These are phyloP conservation scores for Pristionchus entomophagus DNA, from an alignment of 2,888 invertebrate species.

Conservation along the genomic window DNA sequence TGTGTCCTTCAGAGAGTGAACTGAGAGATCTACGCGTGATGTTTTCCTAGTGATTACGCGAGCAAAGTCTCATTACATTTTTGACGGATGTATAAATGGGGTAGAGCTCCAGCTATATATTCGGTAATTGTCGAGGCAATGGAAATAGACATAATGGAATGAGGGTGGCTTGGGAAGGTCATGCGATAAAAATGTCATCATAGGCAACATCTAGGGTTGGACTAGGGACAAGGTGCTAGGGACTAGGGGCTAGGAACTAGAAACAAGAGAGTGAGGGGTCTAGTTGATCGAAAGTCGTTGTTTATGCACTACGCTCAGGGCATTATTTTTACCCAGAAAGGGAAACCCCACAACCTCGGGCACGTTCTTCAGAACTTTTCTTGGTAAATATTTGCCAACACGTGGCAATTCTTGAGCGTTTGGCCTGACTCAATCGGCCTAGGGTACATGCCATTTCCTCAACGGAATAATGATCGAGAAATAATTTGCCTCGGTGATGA, in stretches of 20 bases:
- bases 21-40: background rate
- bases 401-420: constrained; percentile 2
- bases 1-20: too few species aligned
- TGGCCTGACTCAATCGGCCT: too few species aligned
- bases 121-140: background rate
- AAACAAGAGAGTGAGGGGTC: too few species aligned
- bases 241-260: too few species aligned
- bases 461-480: background rate
- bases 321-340: too few species aligned
- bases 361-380: background rate
- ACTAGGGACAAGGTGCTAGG: too few species aligned
- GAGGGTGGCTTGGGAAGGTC: background rate
- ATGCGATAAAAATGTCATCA: too few species aligned
- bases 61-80: background rate
- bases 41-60: constrained; percentile 9
- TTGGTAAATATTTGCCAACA: background rate
- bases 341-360: too few species aligned
- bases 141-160: background rate
- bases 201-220: too few species aligned
- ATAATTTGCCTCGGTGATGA: background rate
- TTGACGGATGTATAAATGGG: background rate
- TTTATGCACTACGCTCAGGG: too few species aligned
- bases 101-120: background rate
- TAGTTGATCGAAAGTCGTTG: too few species aligned
- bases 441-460: constrained; percentile 14